Evolutionary conservation across 2,113 vertebrate species (phyloP).

Genomic region (Tachysurus fulvidraco): DNA sequence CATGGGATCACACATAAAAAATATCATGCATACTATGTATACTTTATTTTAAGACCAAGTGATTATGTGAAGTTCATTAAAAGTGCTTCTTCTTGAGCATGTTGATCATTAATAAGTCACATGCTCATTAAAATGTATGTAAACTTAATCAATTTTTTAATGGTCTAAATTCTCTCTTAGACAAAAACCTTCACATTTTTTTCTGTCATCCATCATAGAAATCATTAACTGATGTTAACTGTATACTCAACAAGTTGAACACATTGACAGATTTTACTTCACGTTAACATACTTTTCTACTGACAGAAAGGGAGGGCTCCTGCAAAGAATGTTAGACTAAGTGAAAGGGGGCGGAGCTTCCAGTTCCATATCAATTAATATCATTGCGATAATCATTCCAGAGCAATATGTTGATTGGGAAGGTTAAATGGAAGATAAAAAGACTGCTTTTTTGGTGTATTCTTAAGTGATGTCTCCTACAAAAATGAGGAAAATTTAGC

Average conservation of each 20-base stretch:
- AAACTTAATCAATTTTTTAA: background rate
- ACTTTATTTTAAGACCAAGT: background rate
- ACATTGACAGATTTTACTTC: background rate
- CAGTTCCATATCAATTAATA: background rate
- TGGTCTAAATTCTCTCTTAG: background rate
- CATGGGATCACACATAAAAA: background rate
- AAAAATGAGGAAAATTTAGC: background rate
- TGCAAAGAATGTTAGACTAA: too few relatives aligned
- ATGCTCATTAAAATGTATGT: background rate
- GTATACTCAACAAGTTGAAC: background rate
- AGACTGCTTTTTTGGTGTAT: background rate
- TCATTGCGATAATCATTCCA: background rate
- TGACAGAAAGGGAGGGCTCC: background rate
- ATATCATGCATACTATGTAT: background rate
- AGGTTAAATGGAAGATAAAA: too few relatives aligned
- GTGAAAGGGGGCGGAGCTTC: background rate
- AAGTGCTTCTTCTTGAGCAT: background rate
- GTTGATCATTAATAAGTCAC: background rate
- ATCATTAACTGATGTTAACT: background rate
- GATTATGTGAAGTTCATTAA: background rate
- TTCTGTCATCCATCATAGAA: background rate
- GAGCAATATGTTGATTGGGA: background rate
- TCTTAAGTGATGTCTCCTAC: background rate
- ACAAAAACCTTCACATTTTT: background rate
- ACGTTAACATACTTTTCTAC: too few relatives aligned